Percentiles rank a stretch among this genome's conserved stretches.
phyloP scores from a whole-genome alignment of 2,113 vertebrate species.

The Cynocephalus volans region DNA sequence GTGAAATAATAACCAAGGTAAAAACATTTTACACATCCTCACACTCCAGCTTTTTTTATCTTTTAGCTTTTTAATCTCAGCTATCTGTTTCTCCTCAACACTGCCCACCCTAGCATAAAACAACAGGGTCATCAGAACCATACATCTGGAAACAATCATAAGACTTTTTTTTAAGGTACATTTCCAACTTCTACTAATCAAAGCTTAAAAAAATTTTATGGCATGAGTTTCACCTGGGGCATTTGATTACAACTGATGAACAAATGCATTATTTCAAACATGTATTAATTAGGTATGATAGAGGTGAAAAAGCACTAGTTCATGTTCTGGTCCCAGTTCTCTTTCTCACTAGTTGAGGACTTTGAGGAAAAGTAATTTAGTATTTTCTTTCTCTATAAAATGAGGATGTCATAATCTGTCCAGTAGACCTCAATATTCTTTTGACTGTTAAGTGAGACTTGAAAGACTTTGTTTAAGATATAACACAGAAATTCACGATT shows the following conservation, averaged over 20 bases:
- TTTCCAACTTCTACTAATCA: neutral
- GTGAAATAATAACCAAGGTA: neutral
- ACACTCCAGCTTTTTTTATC: neutral
- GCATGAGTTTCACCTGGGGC: neutral
- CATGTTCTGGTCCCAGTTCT: neutral
- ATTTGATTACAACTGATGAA: slow-evolving; percentile 3
- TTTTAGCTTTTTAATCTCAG: slow-evolving; percentile 15
- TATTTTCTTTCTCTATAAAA: slow-evolving; percentile 53
- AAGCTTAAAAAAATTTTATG: neutral
- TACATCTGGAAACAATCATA: neutral
- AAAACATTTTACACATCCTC: neutral
- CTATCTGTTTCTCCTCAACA: slow-evolving; percentile 25
- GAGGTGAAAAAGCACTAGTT: neutral
- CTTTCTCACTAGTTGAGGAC: neutral
- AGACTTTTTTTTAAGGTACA: neutral
- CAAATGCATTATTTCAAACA: slow-evolving; percentile 12
- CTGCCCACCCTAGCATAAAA: neutral
- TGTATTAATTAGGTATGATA: neutral
- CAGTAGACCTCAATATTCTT: neutral
- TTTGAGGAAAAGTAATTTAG: neutral
- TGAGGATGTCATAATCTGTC: neutral
- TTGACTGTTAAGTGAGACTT: neutral
- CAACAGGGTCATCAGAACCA: neutral
- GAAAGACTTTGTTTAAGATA: slow-evolving; percentile 1
- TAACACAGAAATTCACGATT: neutral